phyloP scores from a whole-genome alignment of 2,888 invertebrate genomes.

The Linnaemya vulpina region DNA sequence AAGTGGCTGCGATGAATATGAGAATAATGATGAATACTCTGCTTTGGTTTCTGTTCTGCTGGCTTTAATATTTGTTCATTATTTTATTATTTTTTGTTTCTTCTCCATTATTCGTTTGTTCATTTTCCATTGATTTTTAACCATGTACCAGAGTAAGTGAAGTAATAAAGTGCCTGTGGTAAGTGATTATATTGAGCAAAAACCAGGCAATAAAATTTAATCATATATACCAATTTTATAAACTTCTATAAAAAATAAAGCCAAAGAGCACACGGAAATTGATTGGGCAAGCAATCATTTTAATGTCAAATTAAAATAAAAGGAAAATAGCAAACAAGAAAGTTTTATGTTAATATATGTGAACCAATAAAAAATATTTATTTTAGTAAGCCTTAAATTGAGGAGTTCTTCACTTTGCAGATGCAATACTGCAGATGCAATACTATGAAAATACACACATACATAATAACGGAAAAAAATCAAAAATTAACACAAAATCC shows the following conservation, averaged over 20 bases:
- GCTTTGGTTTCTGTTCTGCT: slow-evolving; percentile 15
- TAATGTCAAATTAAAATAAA: slow-evolving; percentile 2
- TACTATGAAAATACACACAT: not conserved
- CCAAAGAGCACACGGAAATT: not conserved
- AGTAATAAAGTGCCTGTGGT: slow-evolving; percentile 60
- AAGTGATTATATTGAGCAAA: slow-evolving; percentile 60
- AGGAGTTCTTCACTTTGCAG: not conserved
- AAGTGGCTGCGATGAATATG: slow-evolving; percentile 11
- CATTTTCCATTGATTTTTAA: slow-evolving; percentile 51
- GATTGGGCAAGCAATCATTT: slow-evolving; percentile 7
- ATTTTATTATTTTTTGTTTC: slow-evolving; percentile 34
- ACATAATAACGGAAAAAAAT: not conserved
- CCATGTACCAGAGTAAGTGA: slow-evolving; percentile 40
- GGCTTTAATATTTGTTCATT: slow-evolving; percentile 26
- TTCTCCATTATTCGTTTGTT: slow-evolving; percentile 19
- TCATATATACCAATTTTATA: not conserved
- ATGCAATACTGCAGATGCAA: not conserved
- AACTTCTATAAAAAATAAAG: not conserved
- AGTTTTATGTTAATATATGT: not conserved
- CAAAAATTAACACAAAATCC: too few species aligned
- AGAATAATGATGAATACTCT: not conserved
- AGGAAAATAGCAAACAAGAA: not conserved
- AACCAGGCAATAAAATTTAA: slow-evolving; percentile 38
- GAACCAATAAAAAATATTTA: not conserved
- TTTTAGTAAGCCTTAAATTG: not conserved